These are phyloP conservation scores for Thymallus thymallus DNA, from an alignment of 2,113 vertebrate genomes.

Conservation along the genomic window DNA sequence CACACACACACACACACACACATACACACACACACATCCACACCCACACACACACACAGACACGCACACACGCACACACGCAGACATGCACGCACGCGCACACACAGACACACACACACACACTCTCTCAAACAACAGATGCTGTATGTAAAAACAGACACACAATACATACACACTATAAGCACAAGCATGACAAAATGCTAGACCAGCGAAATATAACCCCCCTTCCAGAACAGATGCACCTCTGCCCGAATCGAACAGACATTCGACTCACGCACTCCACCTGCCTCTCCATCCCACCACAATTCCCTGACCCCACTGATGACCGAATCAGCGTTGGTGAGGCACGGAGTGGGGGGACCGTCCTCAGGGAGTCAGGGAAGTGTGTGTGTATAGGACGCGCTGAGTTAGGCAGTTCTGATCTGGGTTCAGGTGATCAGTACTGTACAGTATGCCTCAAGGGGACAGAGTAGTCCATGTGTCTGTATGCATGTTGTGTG, in stretches of 20 bases:
- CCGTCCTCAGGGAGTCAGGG: constrained; percentile 45
- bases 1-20: constrained; percentile 18
- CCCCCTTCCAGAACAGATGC: constrained; percentile 44
- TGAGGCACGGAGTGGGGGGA: constrained; percentile 27
- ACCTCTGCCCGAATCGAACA: constrained; percentile 36
- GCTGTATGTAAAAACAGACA: background rate
- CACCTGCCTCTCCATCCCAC: constrained; percentile 14
- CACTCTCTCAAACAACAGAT: no score
- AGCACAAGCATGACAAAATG: constrained; percentile 49
- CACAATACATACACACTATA: constrained; percentile 12
- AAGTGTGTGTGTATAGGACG: constrained; percentile 31
- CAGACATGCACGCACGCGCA: constrained; percentile 14
- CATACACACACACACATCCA: no score
- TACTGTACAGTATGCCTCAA: background rate
- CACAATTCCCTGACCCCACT: constrained; percentile 71
- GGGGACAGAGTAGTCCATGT: background rate
- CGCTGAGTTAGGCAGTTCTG: constrained; percentile 40
- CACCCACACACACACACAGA: no score
- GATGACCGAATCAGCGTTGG: constrained; percentile 60
- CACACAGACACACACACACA: constrained; percentile 5
- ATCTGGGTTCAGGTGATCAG: constrained; percentile 41
- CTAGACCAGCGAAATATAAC: constrained; percentile 51
- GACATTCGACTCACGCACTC: background rate
- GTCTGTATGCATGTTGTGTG: constrained; percentile 19
- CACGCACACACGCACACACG: background rate